Conservation (phyloP, 2,888 invertebrate genomes). For the Napeogenes inachia region DNA sequence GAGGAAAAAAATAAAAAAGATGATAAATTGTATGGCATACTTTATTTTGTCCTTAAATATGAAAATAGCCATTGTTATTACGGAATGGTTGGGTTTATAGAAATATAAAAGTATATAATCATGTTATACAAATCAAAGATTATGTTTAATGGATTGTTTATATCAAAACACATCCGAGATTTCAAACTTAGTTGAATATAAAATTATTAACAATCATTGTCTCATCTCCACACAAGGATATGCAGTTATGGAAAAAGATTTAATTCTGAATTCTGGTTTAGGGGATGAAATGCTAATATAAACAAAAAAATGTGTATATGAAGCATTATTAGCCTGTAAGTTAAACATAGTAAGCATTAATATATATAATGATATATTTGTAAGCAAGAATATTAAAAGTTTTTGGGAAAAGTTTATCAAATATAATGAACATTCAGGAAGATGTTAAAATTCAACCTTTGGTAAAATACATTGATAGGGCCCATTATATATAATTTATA, state of each 20-base stretch:
- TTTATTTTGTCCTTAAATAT: constrained; percentile 22
- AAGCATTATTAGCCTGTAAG: background rate
- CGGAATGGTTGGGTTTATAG: constrained; percentile 19
- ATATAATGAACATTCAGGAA: background rate
- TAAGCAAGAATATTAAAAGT: background rate
- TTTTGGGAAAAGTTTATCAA: too few species aligned
- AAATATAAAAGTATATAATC: constrained; percentile 13
- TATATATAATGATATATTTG: background rate
- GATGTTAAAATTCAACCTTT: background rate
- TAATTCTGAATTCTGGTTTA: too few species aligned
- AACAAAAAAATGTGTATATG: background rate
- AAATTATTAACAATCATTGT: background rate
- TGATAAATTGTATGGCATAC: constrained; percentile 20
- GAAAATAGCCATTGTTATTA: constrained; percentile 15
- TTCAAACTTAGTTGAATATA: background rate
- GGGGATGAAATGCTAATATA: too few species aligned
- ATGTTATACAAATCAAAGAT: constrained; percentile 1
- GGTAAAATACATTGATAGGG: too few species aligned
- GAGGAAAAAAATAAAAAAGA: constrained; percentile 6
- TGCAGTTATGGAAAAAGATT: too few species aligned
- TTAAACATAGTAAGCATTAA: background rate
- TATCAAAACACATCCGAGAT: background rate
- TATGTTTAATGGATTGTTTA: constrained; percentile 1
- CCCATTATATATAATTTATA: too few species aligned
- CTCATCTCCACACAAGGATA: too few species aligned